Evolutionary conservation across 2,888 invertebrate genomes (phyloP).

Genomic region (Agonopterix subpropinquella): DNA sequence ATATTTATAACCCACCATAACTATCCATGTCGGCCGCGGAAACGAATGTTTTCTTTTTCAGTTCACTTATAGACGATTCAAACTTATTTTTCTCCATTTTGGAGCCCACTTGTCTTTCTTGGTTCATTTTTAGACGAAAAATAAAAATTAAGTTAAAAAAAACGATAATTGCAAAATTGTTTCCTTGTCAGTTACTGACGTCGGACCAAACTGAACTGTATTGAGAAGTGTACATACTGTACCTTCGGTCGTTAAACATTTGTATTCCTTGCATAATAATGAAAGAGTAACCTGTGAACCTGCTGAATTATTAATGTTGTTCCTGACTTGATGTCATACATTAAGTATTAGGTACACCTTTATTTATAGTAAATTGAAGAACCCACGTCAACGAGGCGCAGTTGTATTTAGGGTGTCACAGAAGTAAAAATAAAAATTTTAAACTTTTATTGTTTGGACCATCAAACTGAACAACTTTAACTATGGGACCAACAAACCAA

Average conservation of each 20-base stretch:
- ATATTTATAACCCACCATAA: slow-evolving; percentile 40
- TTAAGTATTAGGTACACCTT: too few species aligned
- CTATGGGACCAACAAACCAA: too few species aligned
- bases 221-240: neutral
- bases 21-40: slow-evolving; percentile 50
- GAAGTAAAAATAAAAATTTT: too few species aligned
- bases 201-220: slow-evolving; percentile 4
- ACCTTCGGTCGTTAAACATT: slow-evolving; percentile 6
- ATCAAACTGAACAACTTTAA: too few species aligned
- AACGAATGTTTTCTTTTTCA: slow-evolving; percentile 58
- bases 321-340: too few species aligned
- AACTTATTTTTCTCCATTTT: slow-evolving; percentile 54
- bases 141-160: neutral
- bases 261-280: slow-evolving; percentile 33
- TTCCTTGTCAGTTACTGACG: slow-evolving; percentile 6
- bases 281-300: slow-evolving; percentile 57
- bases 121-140: slow-evolving; percentile 41
- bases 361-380: too few species aligned
- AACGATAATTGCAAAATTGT: neutral
- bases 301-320: slow-evolving; percentile 42
- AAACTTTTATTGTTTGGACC: too few species aligned
- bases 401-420: too few species aligned
- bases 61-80: slow-evolving; percentile 59
- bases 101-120: slow-evolving; percentile 34
- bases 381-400: too few species aligned